These are phyloP conservation scores for Thymelicus lineola DNA, from an alignment of 2,888 invertebrate species.

Conservation along the genomic window DNA sequence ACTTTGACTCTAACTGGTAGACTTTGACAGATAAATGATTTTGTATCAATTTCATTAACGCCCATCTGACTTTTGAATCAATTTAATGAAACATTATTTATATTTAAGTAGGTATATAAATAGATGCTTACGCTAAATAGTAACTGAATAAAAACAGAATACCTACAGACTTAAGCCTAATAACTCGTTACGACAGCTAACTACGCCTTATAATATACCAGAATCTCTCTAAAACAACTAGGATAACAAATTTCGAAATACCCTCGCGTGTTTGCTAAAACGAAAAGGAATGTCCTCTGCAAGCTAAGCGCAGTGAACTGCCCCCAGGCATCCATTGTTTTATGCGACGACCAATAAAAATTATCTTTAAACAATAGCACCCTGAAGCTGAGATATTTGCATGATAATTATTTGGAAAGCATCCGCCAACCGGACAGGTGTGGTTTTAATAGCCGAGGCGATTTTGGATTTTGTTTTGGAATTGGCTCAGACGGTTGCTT, in stretches of 20 bases:
- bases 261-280: slow-evolving; percentile 39
- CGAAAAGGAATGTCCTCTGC: slow-evolving; percentile 21
- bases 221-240: neutral
- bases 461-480: slow-evolving; percentile 28
- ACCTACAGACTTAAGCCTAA: neutral
- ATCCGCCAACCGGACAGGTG: slow-evolving; percentile 61
- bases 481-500: slow-evolving; percentile 7
- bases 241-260: slow-evolving; percentile 11
- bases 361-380: slow-evolving; percentile 81
- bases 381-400: slow-evolving; percentile 79
- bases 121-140: too few species aligned
- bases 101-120: too few species aligned
- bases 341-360: slow-evolving; percentile 81
- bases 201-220: neutral
- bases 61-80: too few species aligned
- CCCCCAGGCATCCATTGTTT: slow-evolving; percentile 79
- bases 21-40: too few species aligned
- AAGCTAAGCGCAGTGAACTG: slow-evolving; percentile 64
- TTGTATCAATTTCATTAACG: too few species aligned
- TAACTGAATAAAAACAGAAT: neutral
- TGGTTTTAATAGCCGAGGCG: slow-evolving; percentile 59
- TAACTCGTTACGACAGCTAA: neutral
- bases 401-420: slow-evolving; percentile 80
- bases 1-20: too few species aligned
- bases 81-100: too few species aligned